Percentiles rank a stretch among this genome's conserved stretches.
Conservation (phyloP, 2,888 invertebrate genomes). For the Plebejus melissa region DNA sequence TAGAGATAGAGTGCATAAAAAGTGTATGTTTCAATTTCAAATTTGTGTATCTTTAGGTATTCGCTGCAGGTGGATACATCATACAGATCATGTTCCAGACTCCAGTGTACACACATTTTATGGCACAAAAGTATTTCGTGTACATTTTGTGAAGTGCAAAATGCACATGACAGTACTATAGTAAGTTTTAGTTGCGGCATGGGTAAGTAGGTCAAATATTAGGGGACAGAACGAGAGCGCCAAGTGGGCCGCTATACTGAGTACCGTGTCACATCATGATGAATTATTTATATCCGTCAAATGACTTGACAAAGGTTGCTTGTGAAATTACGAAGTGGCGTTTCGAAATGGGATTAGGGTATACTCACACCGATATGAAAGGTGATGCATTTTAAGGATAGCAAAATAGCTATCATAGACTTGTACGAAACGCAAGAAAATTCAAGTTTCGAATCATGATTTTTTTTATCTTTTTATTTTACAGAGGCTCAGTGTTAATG, state of each 20-base stretch:
- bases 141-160: background rate
- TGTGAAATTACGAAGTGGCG: background rate
- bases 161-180: background rate
- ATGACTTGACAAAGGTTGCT: conserved; percentile 11
- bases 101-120: background rate
- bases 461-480: too few species aligned
- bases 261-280: conserved; percentile 44
- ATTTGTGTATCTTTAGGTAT: too few species aligned
- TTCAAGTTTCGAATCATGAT: too few species aligned
- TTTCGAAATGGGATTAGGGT: background rate
- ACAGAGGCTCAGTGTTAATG: too few species aligned
- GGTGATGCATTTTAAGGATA: background rate
- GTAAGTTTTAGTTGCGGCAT: conserved; percentile 9
- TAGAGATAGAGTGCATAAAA: too few species aligned
- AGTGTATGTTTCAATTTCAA: too few species aligned
- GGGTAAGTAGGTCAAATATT: conserved; percentile 66
- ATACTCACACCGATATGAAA: background rate
- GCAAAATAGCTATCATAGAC: too few species aligned
- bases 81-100: too few species aligned
- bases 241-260: conserved; percentile 57
- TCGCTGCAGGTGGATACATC: too few species aligned
- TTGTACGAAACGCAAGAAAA: too few species aligned
- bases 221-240: conserved; percentile 65
- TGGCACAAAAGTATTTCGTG: background rate
- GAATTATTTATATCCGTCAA: conserved; percentile 48